Conservation (phyloP, 2,113 vertebrate species). For the Sakesphorus luctuosus region DNA sequence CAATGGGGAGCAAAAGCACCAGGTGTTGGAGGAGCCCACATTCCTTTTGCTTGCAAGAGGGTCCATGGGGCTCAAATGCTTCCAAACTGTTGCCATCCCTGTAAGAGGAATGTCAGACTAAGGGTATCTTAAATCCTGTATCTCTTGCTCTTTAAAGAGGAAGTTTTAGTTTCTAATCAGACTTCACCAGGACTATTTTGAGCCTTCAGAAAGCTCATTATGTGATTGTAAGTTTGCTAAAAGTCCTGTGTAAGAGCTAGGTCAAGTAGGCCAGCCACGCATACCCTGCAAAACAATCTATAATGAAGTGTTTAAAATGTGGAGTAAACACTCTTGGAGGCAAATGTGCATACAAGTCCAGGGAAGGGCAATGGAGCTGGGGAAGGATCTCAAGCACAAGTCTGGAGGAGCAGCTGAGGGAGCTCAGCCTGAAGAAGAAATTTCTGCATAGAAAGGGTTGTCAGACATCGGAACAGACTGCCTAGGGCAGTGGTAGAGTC, state of each 20-base stretch:
- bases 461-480: not conserved
- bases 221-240: not conserved
- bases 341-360: not conserved
- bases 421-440: not conserved
- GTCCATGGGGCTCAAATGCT: not conserved
- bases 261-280: not conserved
- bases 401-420: not conserved
- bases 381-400: not conserved
- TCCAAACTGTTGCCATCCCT: not conserved
- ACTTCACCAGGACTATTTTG: not conserved
- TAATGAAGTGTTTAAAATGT: not conserved
- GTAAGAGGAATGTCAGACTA: not conserved
- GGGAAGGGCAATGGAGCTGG: not conserved
- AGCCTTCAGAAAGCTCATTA: not conserved
- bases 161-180: not conserved
- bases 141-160: not conserved
- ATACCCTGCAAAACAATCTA: not conserved
- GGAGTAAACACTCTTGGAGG: not conserved
- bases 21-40: rapidly evolving
- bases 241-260: not conserved
- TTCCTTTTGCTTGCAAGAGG: not conserved
- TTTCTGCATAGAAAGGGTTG: not conserved
- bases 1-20: not conserved
- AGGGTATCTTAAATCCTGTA: not conserved
- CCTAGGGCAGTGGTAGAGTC: not conserved